Conservation (phyloP, 2,113 vertebrate species). For the Tenrec ecaudatus region DNA sequence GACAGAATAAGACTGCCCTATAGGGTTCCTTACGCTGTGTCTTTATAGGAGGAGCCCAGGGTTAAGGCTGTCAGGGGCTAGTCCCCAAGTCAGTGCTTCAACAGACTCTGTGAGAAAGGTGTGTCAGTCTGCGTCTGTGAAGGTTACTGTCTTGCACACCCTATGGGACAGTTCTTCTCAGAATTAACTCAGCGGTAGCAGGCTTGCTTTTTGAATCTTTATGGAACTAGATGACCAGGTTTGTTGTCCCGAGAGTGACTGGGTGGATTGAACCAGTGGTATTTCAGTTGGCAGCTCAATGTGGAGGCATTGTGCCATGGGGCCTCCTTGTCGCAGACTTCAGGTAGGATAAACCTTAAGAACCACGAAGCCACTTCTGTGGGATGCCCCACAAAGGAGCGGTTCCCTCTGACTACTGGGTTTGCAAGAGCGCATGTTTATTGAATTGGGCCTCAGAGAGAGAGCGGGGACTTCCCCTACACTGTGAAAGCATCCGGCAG, state of each 20-base stretch:
- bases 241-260: not conserved
- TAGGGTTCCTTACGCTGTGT: not conserved
- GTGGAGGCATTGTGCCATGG: not conserved
- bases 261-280: not conserved
- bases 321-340: not conserved
- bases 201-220: not conserved
- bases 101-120: not conserved
- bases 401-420: too few species aligned
- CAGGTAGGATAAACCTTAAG: not conserved
- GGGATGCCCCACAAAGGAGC: fast-evolving
- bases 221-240: not conserved
- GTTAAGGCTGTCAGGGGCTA: too few species aligned
- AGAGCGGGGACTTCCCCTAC: not conserved
- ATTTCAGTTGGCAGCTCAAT: not conserved
- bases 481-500: fast-evolving
- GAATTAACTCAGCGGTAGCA: not conserved
- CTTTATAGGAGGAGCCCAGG: not conserved
- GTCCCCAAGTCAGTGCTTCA: too few species aligned
- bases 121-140: not conserved
- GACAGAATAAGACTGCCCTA: not conserved
- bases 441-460: not conserved
- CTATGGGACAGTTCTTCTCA: not conserved
- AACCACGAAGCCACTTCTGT: not conserved
- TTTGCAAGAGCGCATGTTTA: not conserved
- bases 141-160: not conserved